phyloP scores from a whole-genome alignment of 2,113 vertebrate species.

The Maccullochella peelii region DNA sequence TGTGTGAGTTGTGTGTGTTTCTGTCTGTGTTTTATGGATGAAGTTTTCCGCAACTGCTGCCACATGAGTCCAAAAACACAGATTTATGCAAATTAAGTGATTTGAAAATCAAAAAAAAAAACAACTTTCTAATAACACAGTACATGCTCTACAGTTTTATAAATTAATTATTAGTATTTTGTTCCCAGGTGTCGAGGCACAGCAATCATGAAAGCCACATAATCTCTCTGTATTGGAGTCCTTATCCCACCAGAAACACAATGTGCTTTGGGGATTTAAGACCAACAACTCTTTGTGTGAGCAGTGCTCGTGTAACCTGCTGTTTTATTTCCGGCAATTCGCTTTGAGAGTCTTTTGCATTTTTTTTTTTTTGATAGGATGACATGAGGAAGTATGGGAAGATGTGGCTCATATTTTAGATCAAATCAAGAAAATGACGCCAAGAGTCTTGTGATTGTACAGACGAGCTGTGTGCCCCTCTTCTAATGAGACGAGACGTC shows the following conservation, averaged over 20 bases:
- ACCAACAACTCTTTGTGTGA: slow-evolving; percentile 42
- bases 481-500: slow-evolving; percentile 74
- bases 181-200: slow-evolving; percentile 39
- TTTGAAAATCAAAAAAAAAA: neutral
- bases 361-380: neutral
- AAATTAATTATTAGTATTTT: slow-evolving; percentile 44
- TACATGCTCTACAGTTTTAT: neutral
- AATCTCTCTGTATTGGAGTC: slow-evolving; percentile 51
- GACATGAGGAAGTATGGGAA: slow-evolving; percentile 38
- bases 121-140: neutral
- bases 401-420: slow-evolving; percentile 74
- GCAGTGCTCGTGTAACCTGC: slow-evolving; percentile 35
- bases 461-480: slow-evolving; percentile 53
- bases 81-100: slow-evolving; percentile 16
- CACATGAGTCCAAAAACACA: neutral
- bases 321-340: slow-evolving; percentile 49
- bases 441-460: slow-evolving; percentile 64
- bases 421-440: slow-evolving; percentile 69
- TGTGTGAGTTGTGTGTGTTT: slow-evolving; percentile 13
- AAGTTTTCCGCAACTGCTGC: neutral
- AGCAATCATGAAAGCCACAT: slow-evolving; percentile 45
- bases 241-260: slow-evolving; percentile 50
- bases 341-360: slow-evolving; percentile 41
- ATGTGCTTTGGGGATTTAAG: slow-evolving; percentile 59
- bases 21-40: slow-evolving; percentile 9